These are phyloP conservation scores for Drosophila pruinosa DNA, from an alignment of 1,140 invertebrate species.

Conservation along the genomic window DNA sequence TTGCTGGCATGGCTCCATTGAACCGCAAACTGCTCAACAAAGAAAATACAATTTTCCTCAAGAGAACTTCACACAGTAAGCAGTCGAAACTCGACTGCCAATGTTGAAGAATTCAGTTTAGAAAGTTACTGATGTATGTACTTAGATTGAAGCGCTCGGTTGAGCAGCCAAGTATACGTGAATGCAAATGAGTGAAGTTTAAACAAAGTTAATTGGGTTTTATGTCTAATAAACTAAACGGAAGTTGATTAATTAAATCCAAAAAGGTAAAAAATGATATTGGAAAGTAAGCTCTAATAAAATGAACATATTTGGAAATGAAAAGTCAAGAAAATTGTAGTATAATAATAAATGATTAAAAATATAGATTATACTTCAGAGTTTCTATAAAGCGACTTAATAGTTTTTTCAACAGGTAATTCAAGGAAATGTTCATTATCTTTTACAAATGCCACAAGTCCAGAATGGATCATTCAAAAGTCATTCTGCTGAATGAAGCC, in stretches of 20 bases:
- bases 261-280: background rate
- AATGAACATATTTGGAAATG: background rate
- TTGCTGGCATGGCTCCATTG: background rate
- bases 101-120: background rate
- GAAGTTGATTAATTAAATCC: background rate
- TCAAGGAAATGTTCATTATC: too few relatives aligned
- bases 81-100: too few relatives aligned
- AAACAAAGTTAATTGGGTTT: background rate
- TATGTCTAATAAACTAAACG: background rate
- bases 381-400: too few relatives aligned
- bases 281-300: background rate
- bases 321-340: too few relatives aligned
- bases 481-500: too few relatives aligned
- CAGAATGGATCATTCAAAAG: too few relatives aligned
- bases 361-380: too few relatives aligned
- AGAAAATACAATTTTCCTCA: too few relatives aligned
- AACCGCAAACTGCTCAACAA: background rate
- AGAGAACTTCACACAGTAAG: too few relatives aligned
- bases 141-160: background rate
- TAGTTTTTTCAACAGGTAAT: too few relatives aligned
- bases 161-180: background rate
- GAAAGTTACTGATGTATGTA: background rate
- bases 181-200: background rate
- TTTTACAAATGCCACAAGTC: too few relatives aligned
- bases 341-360: too few relatives aligned